Percentiles rank a stretch among this genome's conserved stretches.
Conservation (phyloP, 2,797 vertebrate genomes). For the Arctocebus calabarensis region DNA sequence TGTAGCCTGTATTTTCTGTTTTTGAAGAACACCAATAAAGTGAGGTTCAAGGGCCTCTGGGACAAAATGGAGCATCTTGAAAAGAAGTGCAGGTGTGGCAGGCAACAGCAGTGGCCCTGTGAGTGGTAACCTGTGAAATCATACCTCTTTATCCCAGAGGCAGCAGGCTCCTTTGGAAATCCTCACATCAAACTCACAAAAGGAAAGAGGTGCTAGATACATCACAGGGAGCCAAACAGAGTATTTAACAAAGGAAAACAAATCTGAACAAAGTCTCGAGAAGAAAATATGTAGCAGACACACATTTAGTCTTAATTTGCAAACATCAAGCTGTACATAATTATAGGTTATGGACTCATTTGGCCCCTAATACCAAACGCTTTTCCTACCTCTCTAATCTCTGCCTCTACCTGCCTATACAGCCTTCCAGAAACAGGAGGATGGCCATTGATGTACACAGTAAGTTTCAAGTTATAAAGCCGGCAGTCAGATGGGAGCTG, state of each 20-base stretch:
- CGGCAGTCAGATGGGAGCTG: not conserved
- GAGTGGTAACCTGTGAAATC: not conserved
- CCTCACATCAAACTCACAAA: conserved; percentile 48
- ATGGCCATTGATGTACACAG: conserved; percentile 77
- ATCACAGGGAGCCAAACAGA: conserved; percentile 55
- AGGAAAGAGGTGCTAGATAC: conserved; percentile 64
- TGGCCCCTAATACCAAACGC: conserved; percentile 73
- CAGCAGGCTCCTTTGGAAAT: not conserved
- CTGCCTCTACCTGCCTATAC: not conserved
- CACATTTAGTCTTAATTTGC: conserved; percentile 84
- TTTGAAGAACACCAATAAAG: conserved; percentile 41
- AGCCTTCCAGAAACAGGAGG: conserved; percentile 66
- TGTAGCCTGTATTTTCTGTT: conserved; percentile 3
- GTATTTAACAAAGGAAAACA: conserved; percentile 65
- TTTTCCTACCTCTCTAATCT: conserved; percentile 69
- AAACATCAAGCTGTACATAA: conserved; percentile 74
- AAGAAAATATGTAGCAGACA: not conserved
- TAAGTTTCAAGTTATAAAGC: conserved; percentile 74
- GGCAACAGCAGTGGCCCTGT: not conserved
- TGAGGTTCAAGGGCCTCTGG: conserved; percentile 14
- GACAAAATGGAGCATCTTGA: conserved; percentile 47
- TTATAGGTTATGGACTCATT: conserved; percentile 62
- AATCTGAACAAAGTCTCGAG: conserved; percentile 75
- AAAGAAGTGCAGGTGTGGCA: not conserved
- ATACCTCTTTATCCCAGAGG: not conserved